Base-by-base conservation (phyloP, 2,797 vertebrate species). In the Poeciliopsis gracilis region DNA sequence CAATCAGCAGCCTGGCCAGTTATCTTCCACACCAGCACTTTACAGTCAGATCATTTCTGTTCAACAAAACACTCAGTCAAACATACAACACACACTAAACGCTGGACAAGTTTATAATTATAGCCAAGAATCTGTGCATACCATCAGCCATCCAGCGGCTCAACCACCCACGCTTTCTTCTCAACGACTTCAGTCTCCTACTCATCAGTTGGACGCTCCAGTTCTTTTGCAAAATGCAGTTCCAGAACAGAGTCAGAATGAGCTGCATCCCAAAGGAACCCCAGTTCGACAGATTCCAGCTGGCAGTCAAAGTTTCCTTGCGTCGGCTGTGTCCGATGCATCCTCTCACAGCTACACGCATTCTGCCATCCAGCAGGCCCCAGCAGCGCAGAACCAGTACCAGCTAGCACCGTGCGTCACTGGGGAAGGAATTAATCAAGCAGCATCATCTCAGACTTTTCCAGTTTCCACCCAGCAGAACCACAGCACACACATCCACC, bases 351-450 rank as follows among this genome's bases (percentile, higher is more conserved):
- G 83, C 84, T 91, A 90, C 47, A 88, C 94, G 53, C 95, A 89
- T 36, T 87, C 95, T 0, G 86, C 93, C 13, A 43, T 94, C 53
- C 91, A 94, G n/a, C 69, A 95, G 83, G 55, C 93, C 81, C 76
- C 75, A 83, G 0, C 74, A 43, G 77, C 63, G 77, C 90, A 82
- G 85, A 85, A 57, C 82, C 91, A 88, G 72, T 91, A 89, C 85
- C 49, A 79, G 43, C 87, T 93, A 9, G 84, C 94, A 0, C 87
- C 88, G 51, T 89, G 96, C 72, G 30, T 91, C 0, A 20, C 90
- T 78, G 66, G 63, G 12, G 82, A 82, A 77, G 91, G 78, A 75
- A 46, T 55, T 28, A 75, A 75, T 46, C 83, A 78, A 20, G 30
- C 77, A 30, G 78, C 41, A 53, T 72, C 78, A 73, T 77, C 47